Evolutionary conservation across 2,113 vertebrate genomes (phyloP).

Genomic region (Aptenodytes forsteri): DNA sequence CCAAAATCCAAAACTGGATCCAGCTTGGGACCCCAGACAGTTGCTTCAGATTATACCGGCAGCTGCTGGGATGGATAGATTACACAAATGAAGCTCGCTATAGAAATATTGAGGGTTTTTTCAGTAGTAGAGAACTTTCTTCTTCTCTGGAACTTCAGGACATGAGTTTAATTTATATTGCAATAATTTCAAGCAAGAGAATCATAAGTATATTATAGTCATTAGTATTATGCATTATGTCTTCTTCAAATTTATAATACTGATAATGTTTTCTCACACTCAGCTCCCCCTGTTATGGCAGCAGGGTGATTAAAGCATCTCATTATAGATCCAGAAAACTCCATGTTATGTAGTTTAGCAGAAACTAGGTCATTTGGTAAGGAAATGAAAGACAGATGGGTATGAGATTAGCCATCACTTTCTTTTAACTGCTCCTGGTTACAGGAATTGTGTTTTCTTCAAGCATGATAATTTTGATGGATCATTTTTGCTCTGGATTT

Average conservation of each 20-base stretch:
- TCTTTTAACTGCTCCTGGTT: not conserved
- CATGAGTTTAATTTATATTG: not conserved
- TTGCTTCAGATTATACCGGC: not conserved
- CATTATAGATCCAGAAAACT: not conserved
- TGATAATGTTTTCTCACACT: not conserved
- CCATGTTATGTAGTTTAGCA: not conserved
- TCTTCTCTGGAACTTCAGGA: not conserved
- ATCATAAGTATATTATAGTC: not conserved
- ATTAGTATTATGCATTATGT: not conserved
- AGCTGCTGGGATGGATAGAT: not conserved
- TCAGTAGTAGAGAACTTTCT: not conserved
- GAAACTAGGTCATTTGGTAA: not conserved
- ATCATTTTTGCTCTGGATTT: not conserved
- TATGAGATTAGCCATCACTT: not conserved
- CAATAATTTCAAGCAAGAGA: not conserved
- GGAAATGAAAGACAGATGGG: not conserved
- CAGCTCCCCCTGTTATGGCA: rapidly evolving
- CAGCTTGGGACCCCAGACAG: not conserved
- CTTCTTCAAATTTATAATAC: not conserved
- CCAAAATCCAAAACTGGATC: not conserved
- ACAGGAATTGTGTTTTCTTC: not conserved
- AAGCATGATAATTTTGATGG: not conserved
- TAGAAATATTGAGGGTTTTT: not conserved
- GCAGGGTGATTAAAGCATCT: not conserved
- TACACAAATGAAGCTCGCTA: not conserved